Conservation (phyloP, 2,797 vertebrate species). For the Tragelaphus oryx region DNA sequence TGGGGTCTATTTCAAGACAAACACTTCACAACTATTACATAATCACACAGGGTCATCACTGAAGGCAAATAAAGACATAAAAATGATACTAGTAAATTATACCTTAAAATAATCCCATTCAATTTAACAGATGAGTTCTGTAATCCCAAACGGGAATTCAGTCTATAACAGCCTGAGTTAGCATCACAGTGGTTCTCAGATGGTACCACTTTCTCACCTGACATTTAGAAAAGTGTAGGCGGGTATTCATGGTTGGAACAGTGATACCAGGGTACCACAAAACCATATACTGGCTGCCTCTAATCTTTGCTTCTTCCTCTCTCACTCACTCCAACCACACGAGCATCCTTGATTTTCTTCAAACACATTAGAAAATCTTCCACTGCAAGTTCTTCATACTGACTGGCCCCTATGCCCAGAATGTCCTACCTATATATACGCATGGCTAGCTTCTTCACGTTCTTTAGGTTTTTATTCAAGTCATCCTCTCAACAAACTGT, state of each 20-base stretch:
- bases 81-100: not conserved
- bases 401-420: not conserved
- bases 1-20: not conserved
- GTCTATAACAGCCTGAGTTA: not conserved
- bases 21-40: not conserved
- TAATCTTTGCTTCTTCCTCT: not conserved
- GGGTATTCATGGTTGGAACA: not conserved
- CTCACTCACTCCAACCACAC: not conserved
- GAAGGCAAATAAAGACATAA: not conserved
- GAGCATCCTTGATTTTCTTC: not conserved
- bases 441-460: not conserved
- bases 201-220: not conserved
- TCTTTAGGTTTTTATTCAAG: not conserved
- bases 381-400: not conserved
- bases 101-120: not conserved
- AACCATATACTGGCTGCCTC: not conserved
- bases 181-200: not conserved
- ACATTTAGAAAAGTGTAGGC: not conserved
- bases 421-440: not conserved
- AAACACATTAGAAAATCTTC: not conserved
- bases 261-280: not conserved
- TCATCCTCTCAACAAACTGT: not conserved
- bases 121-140: not conserved
- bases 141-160: not conserved
- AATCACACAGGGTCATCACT: not conserved